A percentile compares a stretch with the other conserved stretches of the same genome.
Conservation (phyloP, 1,140 invertebrate genomes). For the Phortica variegata region DNA sequence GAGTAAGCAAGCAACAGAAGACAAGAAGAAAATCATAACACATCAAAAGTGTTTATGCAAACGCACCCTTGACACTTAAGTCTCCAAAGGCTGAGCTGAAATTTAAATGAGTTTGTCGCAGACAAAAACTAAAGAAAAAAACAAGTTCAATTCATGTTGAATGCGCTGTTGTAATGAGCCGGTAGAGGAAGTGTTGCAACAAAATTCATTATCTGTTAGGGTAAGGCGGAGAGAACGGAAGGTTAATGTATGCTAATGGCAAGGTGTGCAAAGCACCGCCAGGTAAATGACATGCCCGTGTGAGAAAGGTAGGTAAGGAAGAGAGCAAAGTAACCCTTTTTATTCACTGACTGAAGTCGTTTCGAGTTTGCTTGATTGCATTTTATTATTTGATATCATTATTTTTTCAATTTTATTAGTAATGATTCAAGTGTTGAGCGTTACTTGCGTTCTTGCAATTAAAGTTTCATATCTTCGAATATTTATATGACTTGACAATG, state of each 20-base stretch:
- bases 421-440: too few species aligned
- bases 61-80: constrained; percentile 17
- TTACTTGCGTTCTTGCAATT: too few species aligned
- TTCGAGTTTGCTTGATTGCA: constrained; percentile 23
- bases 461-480: too few species aligned
- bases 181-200: too few species aligned
- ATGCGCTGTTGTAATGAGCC: too few species aligned
- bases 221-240: not conserved
- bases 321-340: constrained; percentile 22
- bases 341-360: constrained; percentile 43
- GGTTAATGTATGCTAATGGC: constrained; percentile 47
- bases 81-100: constrained; percentile 22
- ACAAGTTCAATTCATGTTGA: constrained; percentile 25
- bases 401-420: constrained; percentile 22
- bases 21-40: constrained; percentile 20
- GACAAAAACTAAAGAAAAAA: constrained; percentile 45
- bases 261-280: constrained; percentile 41
- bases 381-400: constrained; percentile 26
- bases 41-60: constrained; percentile 14
- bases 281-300: too few species aligned
- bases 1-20: constrained; percentile 8
- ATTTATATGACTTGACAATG: constrained; percentile 11
- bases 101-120: constrained; percentile 48
- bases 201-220: constrained; percentile 42
- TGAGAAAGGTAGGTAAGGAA: too few species aligned